Conservation (phyloP, 2,113 vertebrate genomes). For the Calyptommatus sinebrachiatus region DNA sequence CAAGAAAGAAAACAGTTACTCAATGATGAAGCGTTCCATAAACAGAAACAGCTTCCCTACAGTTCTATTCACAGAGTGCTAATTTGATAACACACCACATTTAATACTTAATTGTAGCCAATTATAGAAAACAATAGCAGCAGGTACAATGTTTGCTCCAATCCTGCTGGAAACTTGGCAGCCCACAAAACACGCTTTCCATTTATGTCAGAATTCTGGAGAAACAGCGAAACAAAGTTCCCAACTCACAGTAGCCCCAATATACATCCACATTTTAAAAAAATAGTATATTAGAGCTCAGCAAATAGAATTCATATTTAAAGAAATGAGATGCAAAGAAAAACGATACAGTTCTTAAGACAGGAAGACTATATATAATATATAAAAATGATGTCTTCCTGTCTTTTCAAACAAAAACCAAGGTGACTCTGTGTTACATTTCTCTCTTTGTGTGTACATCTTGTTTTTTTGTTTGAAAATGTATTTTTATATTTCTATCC, state of each 20-base stretch:
- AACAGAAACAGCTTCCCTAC: conserved; percentile 41
- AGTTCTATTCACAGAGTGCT: conserved; percentile 22
- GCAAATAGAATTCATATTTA: neutral
- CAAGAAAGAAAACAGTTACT: conserved; percentile 55
- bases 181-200: neutral
- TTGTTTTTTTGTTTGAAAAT: too few species aligned
- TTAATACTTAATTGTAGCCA: conserved; percentile 19
- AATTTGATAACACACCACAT: conserved; percentile 48
- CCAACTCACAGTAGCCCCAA: neutral
- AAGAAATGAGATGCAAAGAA: neutral
- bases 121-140: neutral
- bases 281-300: neutral
- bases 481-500: too few species aligned
- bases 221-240: neutral
- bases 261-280: neutral
- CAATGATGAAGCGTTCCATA: conserved; percentile 36
- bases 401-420: too few species aligned
- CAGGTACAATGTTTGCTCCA: neutral
- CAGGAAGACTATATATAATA: neutral
- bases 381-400: too few species aligned
- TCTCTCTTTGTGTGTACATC: too few species aligned
- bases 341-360: neutral
- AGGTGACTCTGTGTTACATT: too few species aligned
- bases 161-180: neutral
- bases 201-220: neutral